Conservation (phyloP, 2,797 vertebrate species). For the Lagodon rhomboides region DNA sequence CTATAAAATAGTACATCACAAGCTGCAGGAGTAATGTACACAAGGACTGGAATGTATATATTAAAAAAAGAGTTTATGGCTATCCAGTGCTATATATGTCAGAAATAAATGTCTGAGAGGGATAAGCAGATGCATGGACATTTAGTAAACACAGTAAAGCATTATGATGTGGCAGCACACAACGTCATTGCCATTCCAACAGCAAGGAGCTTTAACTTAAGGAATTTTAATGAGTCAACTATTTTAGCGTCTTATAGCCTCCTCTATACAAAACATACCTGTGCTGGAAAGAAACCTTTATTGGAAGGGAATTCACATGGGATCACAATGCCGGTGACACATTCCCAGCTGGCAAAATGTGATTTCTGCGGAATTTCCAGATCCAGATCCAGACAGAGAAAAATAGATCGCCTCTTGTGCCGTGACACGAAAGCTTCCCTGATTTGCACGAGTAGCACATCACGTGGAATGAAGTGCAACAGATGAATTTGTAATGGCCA, state of each 20-base stretch:
- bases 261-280: background rate
- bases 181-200: background rate
- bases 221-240: background rate
- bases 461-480: slow-evolving; percentile 34
- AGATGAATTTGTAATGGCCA: slow-evolving; percentile 6
- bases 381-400: background rate
- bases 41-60: background rate
- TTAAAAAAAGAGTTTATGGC: background rate
- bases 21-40: background rate
- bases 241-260: background rate
- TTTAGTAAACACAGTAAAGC: background rate
- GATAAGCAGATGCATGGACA: background rate
- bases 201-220: background rate
- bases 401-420: slow-evolving; percentile 22
- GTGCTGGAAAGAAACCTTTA: slow-evolving; percentile 3
- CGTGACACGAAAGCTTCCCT: background rate
- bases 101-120: background rate
- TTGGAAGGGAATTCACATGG: slow-evolving; percentile 1
- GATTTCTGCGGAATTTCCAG: slow-evolving; percentile 51
- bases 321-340: slow-evolving; percentile 14
- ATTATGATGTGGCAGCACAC: background rate
- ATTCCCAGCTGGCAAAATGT: slow-evolving; percentile 23
- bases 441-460: slow-evolving; percentile 19
- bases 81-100: background rate
- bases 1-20: slow-evolving; percentile 9